Base-by-base conservation (phyloP, 2,888 invertebrate genomes). In the Drosophila fungiperda region DNA sequence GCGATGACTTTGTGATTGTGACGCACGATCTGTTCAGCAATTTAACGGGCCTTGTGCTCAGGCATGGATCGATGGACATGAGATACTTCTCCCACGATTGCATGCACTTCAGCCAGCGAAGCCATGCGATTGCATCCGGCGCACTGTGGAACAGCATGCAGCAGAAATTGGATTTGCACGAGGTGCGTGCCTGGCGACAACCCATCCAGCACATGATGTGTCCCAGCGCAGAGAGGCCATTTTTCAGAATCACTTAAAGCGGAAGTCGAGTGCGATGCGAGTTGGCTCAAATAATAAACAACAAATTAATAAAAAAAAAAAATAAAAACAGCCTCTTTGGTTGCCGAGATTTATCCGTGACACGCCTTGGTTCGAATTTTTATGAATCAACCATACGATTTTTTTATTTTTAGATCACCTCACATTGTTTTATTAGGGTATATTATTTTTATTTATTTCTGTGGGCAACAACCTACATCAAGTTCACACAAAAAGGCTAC, bases 181-280 rank as follows among this genome's bases (percentile, higher is more conserved):
- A 2, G 12, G n/a, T n/a, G 11, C 33, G 38, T 15, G 20, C 12
- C 2, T 60, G 48, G 53, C 48, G 52, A 17, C 59, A 73, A 17
- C 76, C 82, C 12, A 20, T 76, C 26, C 38, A 49, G n/a, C 38
- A 71, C 32, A 80, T 93, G 63, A 71, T 86, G 54, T 93, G 92
- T 58, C 93, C 93, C 61, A 90, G 87, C 12, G 70, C 78, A 3
- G 73, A 90, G 54, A 68, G 59, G 17, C 90, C 90, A 1, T 92
- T 58, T 69, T 53, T 64, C 58, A 60, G 73, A 59, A 76, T 32
- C 73, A 55, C 42, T 49, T 59, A 68, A 29, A 12, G 38, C 62
- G 68, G 64, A 60, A 62, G 15, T 20, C 7, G 26, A 29, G n/a
- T 17, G 45, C 12, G 20, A 15, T 15, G 20, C 3, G 12, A 45